Conservation (phyloP, 2,888 invertebrate genomes). For the Plusia festucae region DNA sequence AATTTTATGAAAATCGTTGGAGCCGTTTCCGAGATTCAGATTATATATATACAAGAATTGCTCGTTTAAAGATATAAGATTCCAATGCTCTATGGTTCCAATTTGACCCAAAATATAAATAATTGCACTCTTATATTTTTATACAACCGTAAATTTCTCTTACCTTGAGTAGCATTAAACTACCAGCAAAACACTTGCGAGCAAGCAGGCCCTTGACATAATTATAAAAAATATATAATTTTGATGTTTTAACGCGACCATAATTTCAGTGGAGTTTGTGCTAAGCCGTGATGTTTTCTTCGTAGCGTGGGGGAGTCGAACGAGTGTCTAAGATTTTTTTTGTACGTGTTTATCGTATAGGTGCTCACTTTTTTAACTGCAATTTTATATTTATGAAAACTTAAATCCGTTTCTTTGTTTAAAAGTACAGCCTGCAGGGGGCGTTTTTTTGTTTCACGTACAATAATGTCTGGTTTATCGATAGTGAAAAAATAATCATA, state of each 20-base stretch:
- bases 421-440: no score
- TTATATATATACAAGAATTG: no score
- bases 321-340: not conserved
- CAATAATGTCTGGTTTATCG: no score
- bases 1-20: no score
- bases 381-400: no score
- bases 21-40: no score
- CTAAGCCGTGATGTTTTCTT: not conserved
- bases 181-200: slow-evolving; percentile 4
- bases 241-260: not conserved
- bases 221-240: not conserved
- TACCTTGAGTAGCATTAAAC: not conserved
- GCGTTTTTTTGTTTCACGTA: no score
- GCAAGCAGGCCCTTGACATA: not conserved
- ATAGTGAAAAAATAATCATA: no score
- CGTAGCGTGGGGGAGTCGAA: not conserved
- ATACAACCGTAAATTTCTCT: not conserved
- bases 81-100: not conserved
- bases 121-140: slow-evolving; percentile 1
- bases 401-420: no score
- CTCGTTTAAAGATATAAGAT: no score
- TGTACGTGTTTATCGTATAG: not conserved
- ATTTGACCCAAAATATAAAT: not conserved
- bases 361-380: no score
- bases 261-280: not conserved